Percentiles rank a stretch among this genome's conserved stretches.
Evolutionary conservation across 2,113 vertebrate genomes (phyloP).

Genomic region (Saguinus imperator): DNA sequence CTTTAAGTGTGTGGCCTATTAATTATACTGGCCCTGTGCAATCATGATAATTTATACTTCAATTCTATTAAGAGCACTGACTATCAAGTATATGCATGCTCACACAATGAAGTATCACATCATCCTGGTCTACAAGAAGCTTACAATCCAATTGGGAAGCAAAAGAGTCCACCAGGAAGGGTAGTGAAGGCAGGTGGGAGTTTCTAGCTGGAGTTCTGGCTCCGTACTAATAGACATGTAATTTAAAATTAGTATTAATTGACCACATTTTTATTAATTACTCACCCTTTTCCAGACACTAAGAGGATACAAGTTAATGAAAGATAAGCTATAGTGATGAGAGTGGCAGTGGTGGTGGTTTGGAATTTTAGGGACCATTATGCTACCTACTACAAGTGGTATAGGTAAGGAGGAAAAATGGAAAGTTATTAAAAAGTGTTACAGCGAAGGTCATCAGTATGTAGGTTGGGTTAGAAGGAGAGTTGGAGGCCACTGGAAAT

Average conservation of each 20-base stretch:
- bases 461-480: neutral
- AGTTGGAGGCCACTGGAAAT: neutral
- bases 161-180: neutral
- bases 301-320: neutral
- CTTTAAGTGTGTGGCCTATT: neutral
- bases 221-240: neutral
- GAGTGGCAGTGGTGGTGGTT: neutral
- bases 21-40: neutral
- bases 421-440: neutral
- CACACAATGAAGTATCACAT: neutral
- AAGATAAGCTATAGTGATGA: neutral
- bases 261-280: neutral
- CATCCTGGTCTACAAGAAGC: neutral
- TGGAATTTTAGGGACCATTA: neutral
- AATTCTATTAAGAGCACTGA: neutral
- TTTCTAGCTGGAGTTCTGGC: neutral
- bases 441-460: neutral
- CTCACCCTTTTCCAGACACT: neutral
- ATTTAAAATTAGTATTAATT: slow-evolving; percentile 21
- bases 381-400: neutral
- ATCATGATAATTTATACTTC: slow-evolving; percentile 5
- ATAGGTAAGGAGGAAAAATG: neutral
- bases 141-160: neutral
- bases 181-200: neutral
- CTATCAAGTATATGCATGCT: neutral